phyloP scores from a whole-genome alignment of 2,888 invertebrate genomes.

The Caenorhabditis sp. region DNA sequence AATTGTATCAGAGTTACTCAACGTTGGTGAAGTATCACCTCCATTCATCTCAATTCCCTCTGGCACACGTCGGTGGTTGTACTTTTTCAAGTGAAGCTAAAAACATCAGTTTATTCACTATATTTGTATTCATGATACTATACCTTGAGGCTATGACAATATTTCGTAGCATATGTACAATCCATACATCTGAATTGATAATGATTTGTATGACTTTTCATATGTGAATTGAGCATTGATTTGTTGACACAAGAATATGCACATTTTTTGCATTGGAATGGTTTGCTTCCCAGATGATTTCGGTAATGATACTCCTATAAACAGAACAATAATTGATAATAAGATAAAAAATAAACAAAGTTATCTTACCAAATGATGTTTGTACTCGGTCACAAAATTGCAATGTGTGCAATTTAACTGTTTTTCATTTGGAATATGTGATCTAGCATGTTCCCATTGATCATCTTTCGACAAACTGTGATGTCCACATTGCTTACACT shows the following conservation, averaged over 20 bases:
- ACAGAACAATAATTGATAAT: background rate
- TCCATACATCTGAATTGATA: constrained; percentile 82
- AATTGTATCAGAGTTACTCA: constrained; percentile 8
- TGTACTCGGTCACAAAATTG: constrained; percentile 96
- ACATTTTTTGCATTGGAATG: constrained; percentile 73
- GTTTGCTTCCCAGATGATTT: constrained; percentile 93
- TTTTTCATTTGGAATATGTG: constrained; percentile 91
- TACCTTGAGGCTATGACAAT: constrained; percentile 90
- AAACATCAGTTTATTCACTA: too few relatives aligned
- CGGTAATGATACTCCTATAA: constrained; percentile 86
- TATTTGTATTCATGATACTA: too few relatives aligned
- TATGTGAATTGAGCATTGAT: constrained; percentile 97
- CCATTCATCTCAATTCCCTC: constrained; percentile 82
- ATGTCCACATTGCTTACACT: constrained; percentile 90
- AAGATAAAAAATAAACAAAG: background rate
- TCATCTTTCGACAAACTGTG: constrained; percentile 84
- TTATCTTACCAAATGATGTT: constrained; percentile 82
- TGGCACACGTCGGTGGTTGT: constrained; percentile 83
- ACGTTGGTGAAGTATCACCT: constrained; percentile 74
- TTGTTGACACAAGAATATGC: constrained; percentile 85
- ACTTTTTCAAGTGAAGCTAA: constrained; percentile 85
- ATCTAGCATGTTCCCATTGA: constrained; percentile 89
- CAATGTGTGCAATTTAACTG: constrained; percentile 88
- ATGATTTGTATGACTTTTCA: constrained; percentile 84
- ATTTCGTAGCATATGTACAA: constrained; percentile 95